Percentiles rank a stretch among this genome's conserved stretches.
Evolutionary conservation across 2,888 invertebrate genomes (phyloP).

Genomic region (Deilephila porcellus): DNA sequence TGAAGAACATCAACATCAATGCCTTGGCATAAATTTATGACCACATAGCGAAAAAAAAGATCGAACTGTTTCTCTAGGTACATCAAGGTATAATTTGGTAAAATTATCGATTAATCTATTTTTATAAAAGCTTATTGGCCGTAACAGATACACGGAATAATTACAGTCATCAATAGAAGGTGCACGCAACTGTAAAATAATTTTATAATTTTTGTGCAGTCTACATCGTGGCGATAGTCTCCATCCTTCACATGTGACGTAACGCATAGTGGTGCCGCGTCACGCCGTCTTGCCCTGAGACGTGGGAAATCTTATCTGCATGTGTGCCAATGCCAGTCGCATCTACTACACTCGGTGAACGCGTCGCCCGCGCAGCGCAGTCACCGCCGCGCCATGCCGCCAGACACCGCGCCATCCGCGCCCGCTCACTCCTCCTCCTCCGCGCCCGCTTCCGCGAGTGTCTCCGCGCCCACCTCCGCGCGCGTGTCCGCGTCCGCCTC

Average conservation of each 20-base stretch:
- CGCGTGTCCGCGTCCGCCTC: conserved; percentile 19
- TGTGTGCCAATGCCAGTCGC: not conserved
- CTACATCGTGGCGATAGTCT: not conserved
- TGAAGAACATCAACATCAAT: too few species aligned
- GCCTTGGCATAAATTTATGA: too few species aligned
- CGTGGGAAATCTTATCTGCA: conserved; percentile 8
- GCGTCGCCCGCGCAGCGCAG: conserved; percentile 30
- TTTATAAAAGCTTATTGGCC: too few species aligned
- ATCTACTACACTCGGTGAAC: not conserved
- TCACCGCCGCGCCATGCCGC: conserved; percentile 39
- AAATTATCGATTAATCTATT: too few species aligned
- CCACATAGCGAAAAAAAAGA: too few species aligned
- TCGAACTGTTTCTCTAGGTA: too few species aligned
- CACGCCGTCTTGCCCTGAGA: not conserved
- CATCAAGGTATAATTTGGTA: too few species aligned
- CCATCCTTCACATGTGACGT: not conserved
- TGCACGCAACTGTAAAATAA: too few species aligned
- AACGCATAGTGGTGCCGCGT: not conserved
- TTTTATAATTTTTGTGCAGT: too few species aligned
- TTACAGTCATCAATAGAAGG: too few species aligned
- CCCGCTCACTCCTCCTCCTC: not conserved
- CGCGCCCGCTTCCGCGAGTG: conserved; percentile 21
- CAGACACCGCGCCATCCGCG: conserved; percentile 42
- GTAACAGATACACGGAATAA: too few species aligned
- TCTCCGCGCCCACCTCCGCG: conserved; percentile 10